phyloP scores from a whole-genome alignment of 2,797 vertebrate species.

The Cossypha caffra region DNA sequence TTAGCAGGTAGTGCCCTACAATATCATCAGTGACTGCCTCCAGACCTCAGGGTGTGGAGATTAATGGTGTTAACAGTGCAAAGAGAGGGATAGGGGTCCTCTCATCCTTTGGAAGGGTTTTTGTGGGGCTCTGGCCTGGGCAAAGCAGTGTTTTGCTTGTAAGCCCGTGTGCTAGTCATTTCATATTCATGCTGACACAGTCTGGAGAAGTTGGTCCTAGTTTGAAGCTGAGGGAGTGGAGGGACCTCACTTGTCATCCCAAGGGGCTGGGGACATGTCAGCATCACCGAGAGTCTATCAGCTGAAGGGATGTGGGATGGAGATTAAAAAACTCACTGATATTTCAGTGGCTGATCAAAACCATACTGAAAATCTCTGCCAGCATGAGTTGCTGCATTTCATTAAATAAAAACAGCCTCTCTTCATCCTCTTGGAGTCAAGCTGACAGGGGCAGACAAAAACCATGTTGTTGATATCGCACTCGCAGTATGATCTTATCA shows the following conservation, averaged over 20 bases:
- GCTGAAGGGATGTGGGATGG: not conserved
- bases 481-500: not conserved
- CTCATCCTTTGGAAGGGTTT: not conserved
- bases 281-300: not conserved
- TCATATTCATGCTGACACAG: rapidly evolving
- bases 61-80: rapidly evolving
- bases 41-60: not conserved
- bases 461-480: not conserved
- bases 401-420: conserved; percentile 1
- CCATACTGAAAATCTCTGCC: not conserved
- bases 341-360: not conserved
- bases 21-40: rapidly evolving
- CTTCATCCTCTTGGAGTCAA: not conserved
- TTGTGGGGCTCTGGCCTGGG: not conserved
- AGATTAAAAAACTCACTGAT: not conserved
- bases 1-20: rapidly evolving
- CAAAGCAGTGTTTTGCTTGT: not conserved
- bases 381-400: not conserved
- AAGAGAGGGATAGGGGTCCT: too few species aligned
- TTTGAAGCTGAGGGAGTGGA: not conserved
- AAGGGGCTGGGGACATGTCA: rapidly evolving
- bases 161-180: rapidly evolving
- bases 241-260: not conserved
- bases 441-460: conserved; percentile 19
- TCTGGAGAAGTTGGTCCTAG: not conserved